Base-by-base conservation (phyloP, 1,140 invertebrate species). In the Listronotus bonariensis region DNA sequence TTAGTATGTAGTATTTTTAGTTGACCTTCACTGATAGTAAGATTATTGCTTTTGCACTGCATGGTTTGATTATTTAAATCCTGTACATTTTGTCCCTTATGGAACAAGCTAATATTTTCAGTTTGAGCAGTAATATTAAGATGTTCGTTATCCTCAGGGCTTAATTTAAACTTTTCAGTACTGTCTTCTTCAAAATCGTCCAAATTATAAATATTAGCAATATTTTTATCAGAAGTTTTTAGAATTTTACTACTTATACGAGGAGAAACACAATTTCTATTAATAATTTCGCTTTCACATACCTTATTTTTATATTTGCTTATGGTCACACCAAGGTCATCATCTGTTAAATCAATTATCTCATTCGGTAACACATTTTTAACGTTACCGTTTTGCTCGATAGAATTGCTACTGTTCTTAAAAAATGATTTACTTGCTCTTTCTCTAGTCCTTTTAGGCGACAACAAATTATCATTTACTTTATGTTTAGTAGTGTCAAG, bases 101-200 rank as follows among this genome's bases (percentile, higher is more conserved):
- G n/a, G n/a, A n/a, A n/a, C n/a, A n/a, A n/a, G n/a, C n/a, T n/a
- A n/a, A n/a, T n/a, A n/a, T n/a, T n/a, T n/a, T n/a, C n/a, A n/a
- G n/a, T n/a, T n/a, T n/a, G n/a, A 26, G 20, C 5, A 5, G 20
- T 26, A 26, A 3, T 26, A 3, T 26, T 26, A 26, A 26, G 5
- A 26, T 26, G 20, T 26, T 26, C 20, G 20, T 26, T 26, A 26
- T 26, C 20, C 2, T 48, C 3, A n/a, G 11, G 10, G 45, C 9
- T 11, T 3, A 11, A 48, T 15, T 4, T 48, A 11, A n/a, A 6
- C 18, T 48, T 15, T 4, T 20, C 9, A 3, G 5, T 17, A 14
- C 10, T 10, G 9, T 36, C 41, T 45, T 46, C 32, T 59, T 59
- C 57, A 59, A 59, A 59, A 8, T 59, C 57, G 36, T 59, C 57